phyloP scores from a whole-genome alignment of 1,140 invertebrate species.

The Temnothorax longispinosus region DNA sequence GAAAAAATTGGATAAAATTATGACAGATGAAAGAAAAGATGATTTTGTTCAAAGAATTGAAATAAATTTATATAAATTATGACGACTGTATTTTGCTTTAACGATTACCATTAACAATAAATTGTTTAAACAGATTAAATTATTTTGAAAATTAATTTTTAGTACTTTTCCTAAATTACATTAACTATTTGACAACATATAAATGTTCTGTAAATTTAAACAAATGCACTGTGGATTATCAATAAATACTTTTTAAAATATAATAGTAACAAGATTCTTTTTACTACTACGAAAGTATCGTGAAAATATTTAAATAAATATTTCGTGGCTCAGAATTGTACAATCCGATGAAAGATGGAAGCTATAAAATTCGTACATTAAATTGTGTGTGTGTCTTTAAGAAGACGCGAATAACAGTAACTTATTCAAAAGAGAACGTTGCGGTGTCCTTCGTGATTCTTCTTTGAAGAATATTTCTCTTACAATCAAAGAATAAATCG shows the following conservation, averaged over 20 bases:
- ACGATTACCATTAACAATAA: neutral
- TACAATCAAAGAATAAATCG: neutral
- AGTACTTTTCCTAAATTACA: neutral
- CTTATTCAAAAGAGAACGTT: neutral
- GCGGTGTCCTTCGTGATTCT: neutral
- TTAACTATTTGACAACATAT: neutral
- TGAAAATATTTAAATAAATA: conserved; percentile 11
- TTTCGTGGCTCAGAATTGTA: neutral
- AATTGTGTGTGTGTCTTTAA: neutral
- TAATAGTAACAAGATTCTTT: neutral
- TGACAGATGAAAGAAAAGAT: neutral
- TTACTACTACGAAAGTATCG: neutral
- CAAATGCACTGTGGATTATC: neutral
- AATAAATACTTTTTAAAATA: neutral
- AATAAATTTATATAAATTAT: conserved; percentile 9
- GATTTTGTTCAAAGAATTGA: neutral
- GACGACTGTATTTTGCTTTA: too few relatives aligned
- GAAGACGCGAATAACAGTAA: neutral
- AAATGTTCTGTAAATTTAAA: neutral
- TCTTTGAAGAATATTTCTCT: neutral
- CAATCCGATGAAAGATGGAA: neutral
- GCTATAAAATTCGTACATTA: neutral
- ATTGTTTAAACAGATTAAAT: neutral
- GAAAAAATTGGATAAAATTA: neutral
- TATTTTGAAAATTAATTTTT: conserved; percentile 4